These are phyloP conservation scores for Electrona antarctica DNA, from an alignment of 2,113 vertebrate genomes.

Conservation along the genomic window DNA sequence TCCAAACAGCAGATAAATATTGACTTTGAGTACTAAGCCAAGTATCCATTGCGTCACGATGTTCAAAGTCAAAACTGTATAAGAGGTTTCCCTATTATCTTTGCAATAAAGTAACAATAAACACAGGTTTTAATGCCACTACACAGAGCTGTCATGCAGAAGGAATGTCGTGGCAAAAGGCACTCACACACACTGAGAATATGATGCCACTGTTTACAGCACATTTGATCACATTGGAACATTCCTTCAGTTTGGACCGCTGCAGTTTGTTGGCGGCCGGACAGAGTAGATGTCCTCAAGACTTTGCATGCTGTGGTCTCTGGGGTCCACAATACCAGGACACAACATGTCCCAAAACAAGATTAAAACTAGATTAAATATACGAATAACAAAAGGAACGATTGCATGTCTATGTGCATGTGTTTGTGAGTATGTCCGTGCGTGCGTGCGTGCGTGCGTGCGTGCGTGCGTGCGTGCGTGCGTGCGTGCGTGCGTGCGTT, in stretches of 20 bases:
- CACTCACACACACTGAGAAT: slow-evolving; percentile 31
- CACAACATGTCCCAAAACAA: slow-evolving; percentile 29
- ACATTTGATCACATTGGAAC: slow-evolving; percentile 45
- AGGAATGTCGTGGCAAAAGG: slow-evolving; percentile 23
- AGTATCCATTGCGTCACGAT: slow-evolving; percentile 30
- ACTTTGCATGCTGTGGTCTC: slow-evolving; percentile 19
- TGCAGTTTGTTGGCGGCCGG: slow-evolving; percentile 19
- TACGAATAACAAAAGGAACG: neutral
- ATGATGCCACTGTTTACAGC: slow-evolving; percentile 33
- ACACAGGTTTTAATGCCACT: slow-evolving; percentile 25
- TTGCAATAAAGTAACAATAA: slow-evolving; percentile 23
- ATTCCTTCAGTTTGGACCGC: slow-evolving; percentile 15
- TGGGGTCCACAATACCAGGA: slow-evolving; percentile 47
- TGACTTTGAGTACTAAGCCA: slow-evolving; percentile 16
- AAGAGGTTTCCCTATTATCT: neutral
- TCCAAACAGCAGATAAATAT: neutral
- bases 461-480: neutral
- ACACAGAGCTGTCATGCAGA: slow-evolving; percentile 25
- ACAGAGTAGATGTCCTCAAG: slow-evolving; percentile 35
- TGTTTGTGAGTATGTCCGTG: slow-evolving; percentile 19
- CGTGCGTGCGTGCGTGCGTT: neutral
- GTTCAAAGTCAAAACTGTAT: slow-evolving; percentile 27
- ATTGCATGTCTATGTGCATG: no score
- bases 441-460: no score
- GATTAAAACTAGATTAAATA: slow-evolving; percentile 47